phyloP scores from a whole-genome alignment of 2,113 vertebrate species.

The Chamaetylas fuelleborni region DNA sequence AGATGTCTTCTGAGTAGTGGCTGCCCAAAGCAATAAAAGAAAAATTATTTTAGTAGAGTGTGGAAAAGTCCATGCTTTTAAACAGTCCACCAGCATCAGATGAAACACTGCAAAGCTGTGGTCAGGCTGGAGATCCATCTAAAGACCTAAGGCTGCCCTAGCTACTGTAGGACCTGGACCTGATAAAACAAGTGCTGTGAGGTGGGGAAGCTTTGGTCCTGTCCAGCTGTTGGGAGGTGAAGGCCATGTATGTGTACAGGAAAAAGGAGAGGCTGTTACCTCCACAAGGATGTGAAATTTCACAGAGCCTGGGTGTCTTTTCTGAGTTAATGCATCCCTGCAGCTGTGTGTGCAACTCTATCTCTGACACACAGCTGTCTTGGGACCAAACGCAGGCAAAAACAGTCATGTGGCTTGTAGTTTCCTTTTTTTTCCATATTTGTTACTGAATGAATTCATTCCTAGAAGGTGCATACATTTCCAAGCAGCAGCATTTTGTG shows the following conservation, averaged over 20 bases:
- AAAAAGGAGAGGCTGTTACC: not conserved
- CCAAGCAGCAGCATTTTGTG: not conserved
- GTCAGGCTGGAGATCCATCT: not conserved
- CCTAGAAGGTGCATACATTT: not conserved
- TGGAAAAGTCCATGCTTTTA: not conserved
- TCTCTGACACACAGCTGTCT: not conserved
- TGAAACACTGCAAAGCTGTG: not conserved
- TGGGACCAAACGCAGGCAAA: not conserved
- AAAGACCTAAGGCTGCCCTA: not conserved
- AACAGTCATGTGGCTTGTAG: not conserved
- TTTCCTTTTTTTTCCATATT: not conserved
- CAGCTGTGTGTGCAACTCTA: not conserved
- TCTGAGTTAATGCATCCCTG: not conserved
- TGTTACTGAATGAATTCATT: not conserved
- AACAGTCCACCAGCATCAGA: rapidly evolving
- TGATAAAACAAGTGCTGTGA: not conserved
- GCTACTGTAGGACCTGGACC: not conserved
- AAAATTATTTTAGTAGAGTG: not conserved
- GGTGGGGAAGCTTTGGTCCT: not conserved
- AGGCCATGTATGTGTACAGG: not conserved
- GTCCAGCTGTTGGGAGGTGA: not conserved
- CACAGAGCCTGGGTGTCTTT: not conserved
- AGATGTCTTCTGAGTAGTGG: conserved; percentile 75
- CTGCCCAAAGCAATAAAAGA: conserved; percentile 59
- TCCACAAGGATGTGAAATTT: not conserved